Evolutionary conservation across 2,113 vertebrate genomes (phyloP).

Genomic region (Choloepus hoffmanni): DNA sequence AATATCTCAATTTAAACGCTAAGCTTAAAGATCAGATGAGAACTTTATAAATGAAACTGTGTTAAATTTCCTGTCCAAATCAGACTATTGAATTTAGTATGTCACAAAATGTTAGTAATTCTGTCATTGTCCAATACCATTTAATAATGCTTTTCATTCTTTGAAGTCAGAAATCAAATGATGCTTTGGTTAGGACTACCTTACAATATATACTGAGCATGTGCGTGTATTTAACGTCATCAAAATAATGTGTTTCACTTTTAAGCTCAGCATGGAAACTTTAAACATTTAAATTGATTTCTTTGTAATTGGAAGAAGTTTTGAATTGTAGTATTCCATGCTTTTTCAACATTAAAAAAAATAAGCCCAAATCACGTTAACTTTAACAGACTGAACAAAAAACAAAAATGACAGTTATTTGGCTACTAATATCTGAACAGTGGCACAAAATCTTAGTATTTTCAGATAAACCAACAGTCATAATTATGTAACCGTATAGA

Average conservation of each 20-base stretch:
- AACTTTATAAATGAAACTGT: background rate
- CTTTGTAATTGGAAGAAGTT: background rate
- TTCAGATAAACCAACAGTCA: background rate
- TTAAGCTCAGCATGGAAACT: background rate
- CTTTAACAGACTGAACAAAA: background rate
- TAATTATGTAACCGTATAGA: background rate
- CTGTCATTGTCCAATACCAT: too few relatives aligned
- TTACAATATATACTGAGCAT: background rate
- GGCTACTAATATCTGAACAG: rapidly evolving
- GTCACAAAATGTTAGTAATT: background rate
- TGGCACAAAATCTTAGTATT: rapidly evolving
- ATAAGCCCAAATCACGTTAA: background rate
- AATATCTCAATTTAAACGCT: background rate
- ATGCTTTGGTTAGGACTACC: background rate
- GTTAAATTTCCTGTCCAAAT: background rate
- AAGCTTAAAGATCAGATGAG: background rate
- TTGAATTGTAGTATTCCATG: background rate
- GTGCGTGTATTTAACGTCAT: background rate
- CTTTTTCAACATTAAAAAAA: background rate
- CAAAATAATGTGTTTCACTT: background rate
- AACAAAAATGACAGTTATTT: background rate
- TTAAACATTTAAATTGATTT: background rate
- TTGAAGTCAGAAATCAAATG: background rate
- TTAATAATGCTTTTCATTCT: background rate
- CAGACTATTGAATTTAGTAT: background rate